Evolutionary conservation across 2,797 vertebrate genomes (phyloP), one percentile per base, ranked within the genome.

Genomic region (Microcaecilia unicolor): DNA sequence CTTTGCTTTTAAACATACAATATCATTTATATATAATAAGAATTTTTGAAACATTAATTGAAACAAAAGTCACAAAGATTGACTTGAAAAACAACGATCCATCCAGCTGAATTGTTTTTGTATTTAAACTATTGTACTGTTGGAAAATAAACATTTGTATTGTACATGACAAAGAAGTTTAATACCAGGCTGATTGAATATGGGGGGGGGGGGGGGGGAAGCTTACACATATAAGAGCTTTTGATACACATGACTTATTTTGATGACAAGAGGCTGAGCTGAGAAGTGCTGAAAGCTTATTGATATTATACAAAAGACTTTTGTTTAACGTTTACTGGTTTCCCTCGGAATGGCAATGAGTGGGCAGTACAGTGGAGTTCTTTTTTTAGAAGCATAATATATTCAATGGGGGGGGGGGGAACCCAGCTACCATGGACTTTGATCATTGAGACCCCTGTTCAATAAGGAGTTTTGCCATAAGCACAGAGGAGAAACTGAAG

Each of bases 271-370:
- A 41, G 53, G 46, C 56, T 65, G 52, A 2, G 1, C 60, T 55
- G 61, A 64, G 58, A 55, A 79, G 64, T 61, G 62, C 58, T 76
- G 77, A 78, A 78, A 80, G 72, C 72, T 71, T 74, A 75, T 83
- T 79, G 83, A 84, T 78, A 69, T 62, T 22, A 68, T 51, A 86
- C 80, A 84, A 80, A 80, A 74, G 73, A 68, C 72, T 76, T 84
- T 76, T 81, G 80, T 82, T 80, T 75, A 74, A 82, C 69, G 38
- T 58, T 67, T 70, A 39, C 67, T 4, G 22, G 67, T 58, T 72
- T 70, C 81, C 74, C 78, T 69, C 67, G 72, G 72, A 82, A 79
- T 55, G 61, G 71, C 70, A 76, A 64, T 64, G 64, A 66, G 64
- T 65, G 48, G 59, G 64, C 48, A 62, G 61, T 61, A 66, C 28